A percentile compares a stretch with the other conserved stretches of the same genome.
Evolutionary conservation across 2,113 vertebrate species (phyloP).

Genomic region (Lucifuga dentata): DNA sequence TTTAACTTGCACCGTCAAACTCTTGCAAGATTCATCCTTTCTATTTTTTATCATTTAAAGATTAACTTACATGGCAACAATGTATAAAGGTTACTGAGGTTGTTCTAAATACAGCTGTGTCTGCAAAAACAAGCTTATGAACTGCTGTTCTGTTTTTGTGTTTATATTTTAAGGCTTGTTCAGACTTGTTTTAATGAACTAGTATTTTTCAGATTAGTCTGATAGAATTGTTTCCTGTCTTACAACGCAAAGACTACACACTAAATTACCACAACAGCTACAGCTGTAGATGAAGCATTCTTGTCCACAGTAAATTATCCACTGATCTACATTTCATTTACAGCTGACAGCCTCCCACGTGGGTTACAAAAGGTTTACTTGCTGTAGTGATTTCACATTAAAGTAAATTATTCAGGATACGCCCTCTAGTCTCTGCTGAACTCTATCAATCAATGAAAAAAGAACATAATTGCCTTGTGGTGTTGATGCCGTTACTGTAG

Average conservation of each 20-base stretch:
- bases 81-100: no score
- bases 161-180: no score
- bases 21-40: no score
- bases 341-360: constrained; percentile 19
- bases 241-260: background rate
- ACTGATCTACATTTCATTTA: constrained; percentile 1
- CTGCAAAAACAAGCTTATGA: no score
- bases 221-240: background rate
- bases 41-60: no score
- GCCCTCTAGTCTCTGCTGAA: constrained; percentile 1
- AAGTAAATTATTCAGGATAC: constrained; percentile 11
- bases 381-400: constrained; percentile 4
- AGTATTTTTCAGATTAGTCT: background rate
- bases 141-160: no score
- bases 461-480: background rate
- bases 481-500: no score
- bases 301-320: background rate
- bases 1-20: no score
- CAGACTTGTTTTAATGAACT: no score
- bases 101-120: no score
- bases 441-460: background rate
- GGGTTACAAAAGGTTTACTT: constrained; percentile 6
- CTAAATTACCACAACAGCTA: constrained; percentile 1
- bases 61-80: no score
- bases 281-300: constrained; percentile 5